These are phyloP conservation scores for Ictalurus punctatus DNA, from an alignment of 2,113 vertebrate species.

Conservation along the genomic window DNA sequence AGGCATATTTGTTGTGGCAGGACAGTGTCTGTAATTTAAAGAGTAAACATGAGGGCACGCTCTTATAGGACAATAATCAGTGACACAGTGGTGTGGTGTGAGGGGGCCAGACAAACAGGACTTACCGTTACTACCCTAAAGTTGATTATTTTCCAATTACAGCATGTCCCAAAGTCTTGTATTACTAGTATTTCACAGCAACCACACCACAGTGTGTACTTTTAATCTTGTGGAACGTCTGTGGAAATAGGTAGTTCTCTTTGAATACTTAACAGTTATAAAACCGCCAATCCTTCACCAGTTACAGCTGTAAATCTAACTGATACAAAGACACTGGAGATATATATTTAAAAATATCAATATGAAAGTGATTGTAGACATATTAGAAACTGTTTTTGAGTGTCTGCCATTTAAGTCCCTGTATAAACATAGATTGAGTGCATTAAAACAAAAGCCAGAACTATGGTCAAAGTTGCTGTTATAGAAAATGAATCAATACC, in stretches of 20 bases:
- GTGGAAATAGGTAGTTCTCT: too few species aligned
- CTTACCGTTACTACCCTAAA: not conserved
- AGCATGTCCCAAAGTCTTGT: not conserved
- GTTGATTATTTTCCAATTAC: not conserved
- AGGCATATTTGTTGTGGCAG: too few species aligned
- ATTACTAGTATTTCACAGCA: not conserved
- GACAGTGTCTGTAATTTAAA: too few species aligned
- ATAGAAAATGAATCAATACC: not conserved
- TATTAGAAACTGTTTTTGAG: too few species aligned
- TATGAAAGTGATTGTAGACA: too few species aligned
- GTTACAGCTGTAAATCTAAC: not conserved
- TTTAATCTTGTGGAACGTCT: not conserved
- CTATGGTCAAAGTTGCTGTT: not conserved
- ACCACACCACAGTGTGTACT: not conserved
- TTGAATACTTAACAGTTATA: not conserved
- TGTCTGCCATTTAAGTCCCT: too few species aligned
- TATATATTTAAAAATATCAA: too few species aligned
- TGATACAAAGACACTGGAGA: not conserved
- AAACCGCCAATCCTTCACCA: not conserved
- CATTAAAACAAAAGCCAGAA: not conserved
- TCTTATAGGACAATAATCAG: not conserved
- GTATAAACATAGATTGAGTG: too few species aligned
- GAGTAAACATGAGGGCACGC: too few species aligned
- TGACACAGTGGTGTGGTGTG: not conserved
- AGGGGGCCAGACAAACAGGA: not conserved